phyloP scores from a whole-genome alignment of 2,888 invertebrate species.

The Trypoxylon attenuatum region DNA sequence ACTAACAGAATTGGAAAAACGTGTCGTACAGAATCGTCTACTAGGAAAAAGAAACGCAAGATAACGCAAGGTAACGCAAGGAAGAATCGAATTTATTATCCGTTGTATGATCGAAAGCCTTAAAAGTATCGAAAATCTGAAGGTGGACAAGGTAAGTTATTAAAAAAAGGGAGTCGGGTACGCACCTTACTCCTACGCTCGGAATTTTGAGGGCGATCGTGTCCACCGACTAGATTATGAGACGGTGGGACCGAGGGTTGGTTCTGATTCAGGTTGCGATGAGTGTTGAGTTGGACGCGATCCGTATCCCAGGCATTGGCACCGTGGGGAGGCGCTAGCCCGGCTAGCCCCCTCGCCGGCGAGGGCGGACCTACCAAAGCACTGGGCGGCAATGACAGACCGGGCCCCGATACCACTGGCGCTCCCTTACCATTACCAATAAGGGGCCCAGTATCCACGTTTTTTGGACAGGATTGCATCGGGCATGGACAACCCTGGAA shows the following conservation, averaged over 20 bases:
- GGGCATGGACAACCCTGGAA: constrained; percentile 90
- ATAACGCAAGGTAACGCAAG: no score
- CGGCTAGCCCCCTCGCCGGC: constrained; percentile 77
- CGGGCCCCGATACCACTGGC: constrained; percentile 74
- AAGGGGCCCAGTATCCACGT: constrained; percentile 98
- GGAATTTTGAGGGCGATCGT: constrained; percentile 61
- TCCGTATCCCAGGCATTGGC: constrained; percentile 75
- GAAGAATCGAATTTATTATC: no score
- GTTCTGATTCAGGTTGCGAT: constrained; percentile 67
- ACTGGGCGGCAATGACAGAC: constrained; percentile 75
- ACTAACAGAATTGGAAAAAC: no score
- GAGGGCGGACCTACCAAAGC: constrained; percentile 74
- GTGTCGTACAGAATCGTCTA: no score
- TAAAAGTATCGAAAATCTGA: not conserved
- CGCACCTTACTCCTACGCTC: constrained; percentile 67
- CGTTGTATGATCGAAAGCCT: no score
- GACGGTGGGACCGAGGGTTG: constrained; percentile 66
- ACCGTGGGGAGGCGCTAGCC: constrained; percentile 73
- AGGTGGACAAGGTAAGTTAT: not conserved
- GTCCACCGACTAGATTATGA: constrained; percentile 68
- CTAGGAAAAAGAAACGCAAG: no score
- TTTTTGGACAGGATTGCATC: constrained; percentile 97
- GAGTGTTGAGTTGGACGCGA: constrained; percentile 76
- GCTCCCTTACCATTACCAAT: constrained; percentile 93
- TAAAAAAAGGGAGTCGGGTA: not conserved